Conservation (phyloP, 2,113 vertebrate genomes). For the Crotophaga sulcirostris region DNA sequence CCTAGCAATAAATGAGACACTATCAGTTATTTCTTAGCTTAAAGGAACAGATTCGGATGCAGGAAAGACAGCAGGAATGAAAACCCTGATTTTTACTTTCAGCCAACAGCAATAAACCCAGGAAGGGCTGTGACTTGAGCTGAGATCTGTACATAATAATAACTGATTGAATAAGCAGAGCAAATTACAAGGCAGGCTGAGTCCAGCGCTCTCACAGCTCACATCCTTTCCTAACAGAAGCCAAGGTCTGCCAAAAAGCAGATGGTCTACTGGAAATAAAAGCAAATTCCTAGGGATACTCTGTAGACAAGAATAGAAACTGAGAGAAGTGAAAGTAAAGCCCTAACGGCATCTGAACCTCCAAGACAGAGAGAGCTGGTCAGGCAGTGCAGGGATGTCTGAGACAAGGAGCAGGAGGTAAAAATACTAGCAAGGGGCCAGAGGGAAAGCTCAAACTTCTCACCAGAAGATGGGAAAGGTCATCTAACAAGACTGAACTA, state of each 20-base stretch:
- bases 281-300: neutral
- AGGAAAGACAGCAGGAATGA: neutral
- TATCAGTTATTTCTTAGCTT: neutral
- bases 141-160: neutral
- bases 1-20: neutral
- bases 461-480: neutral
- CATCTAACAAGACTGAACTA: neutral
- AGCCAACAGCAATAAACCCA: neutral
- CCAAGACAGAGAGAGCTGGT: neutral
- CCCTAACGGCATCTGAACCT: neutral
- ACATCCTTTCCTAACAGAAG: neutral
- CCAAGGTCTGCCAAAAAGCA: neutral
- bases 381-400: rapidly evolving
- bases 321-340: neutral
- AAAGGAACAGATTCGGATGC: neutral
- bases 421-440: neutral
- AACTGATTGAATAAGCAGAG: neutral
- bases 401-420: neutral
- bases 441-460: neutral
- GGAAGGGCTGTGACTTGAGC: neutral
- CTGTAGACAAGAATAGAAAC: neutral
- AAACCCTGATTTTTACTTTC: neutral
- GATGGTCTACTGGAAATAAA: neutral
- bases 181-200: neutral
- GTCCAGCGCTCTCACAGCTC: neutral